Conservation (phyloP, 1,140 invertebrate genomes). For the Bombus polaris region DNA sequence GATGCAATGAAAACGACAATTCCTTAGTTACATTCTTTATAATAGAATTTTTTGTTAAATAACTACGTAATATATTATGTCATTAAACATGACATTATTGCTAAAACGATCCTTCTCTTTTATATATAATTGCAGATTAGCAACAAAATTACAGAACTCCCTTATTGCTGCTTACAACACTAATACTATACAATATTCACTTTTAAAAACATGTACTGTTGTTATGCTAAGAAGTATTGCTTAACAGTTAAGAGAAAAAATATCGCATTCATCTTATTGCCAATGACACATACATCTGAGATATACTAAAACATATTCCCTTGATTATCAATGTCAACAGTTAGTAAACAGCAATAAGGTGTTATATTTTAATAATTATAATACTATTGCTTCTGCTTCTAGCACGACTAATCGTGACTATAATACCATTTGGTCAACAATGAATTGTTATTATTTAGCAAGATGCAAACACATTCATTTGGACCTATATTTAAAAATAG, state of each 20-base stretch:
- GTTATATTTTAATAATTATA: slow-evolving; percentile 32
- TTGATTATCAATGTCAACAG: not conserved
- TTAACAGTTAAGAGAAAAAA: slow-evolving; percentile 43
- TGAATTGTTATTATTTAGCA: slow-evolving; percentile 17
- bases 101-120: slow-evolving; percentile 16
- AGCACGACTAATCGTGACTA: slow-evolving; percentile 15
- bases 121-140: slow-evolving; percentile 21
- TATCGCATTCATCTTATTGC: slow-evolving; percentile 39
- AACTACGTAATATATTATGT: not conserved
- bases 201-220: slow-evolving; percentile 18
- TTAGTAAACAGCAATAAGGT: slow-evolving; percentile 56
- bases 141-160: slow-evolving; percentile 22
- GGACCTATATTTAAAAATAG: not conserved
- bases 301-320: not conserved
- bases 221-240: slow-evolving; percentile 49
- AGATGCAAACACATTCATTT: not conserved
- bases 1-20: slow-evolving; percentile 7
- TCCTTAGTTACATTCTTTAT: not conserved
- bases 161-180: slow-evolving; percentile 45
- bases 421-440: slow-evolving; percentile 42
- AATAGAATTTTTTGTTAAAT: slow-evolving; percentile 34
- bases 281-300: slow-evolving; percentile 23
- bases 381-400: slow-evolving; percentile 45
- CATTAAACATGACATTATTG: slow-evolving; percentile 30
- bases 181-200: slow-evolving; percentile 33